Conservation (phyloP, 2,113 vertebrate genomes). For the Martes martes region DNA sequence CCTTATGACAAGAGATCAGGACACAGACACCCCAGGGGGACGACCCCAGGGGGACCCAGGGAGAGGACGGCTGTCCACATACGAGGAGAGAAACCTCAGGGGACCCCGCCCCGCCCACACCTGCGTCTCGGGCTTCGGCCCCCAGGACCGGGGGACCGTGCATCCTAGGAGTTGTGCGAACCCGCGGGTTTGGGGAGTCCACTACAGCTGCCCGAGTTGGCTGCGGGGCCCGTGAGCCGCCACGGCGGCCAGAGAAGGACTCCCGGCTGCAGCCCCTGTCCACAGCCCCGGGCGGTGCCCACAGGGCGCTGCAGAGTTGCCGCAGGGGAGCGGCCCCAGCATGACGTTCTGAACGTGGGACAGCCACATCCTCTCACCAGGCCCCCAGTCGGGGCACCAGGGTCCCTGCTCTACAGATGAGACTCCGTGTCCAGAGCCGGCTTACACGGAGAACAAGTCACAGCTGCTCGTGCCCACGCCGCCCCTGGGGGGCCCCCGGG, state of each 20-base stretch:
- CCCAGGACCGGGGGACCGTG: not conserved
- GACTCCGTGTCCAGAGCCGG: not conserved
- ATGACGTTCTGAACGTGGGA: not conserved
- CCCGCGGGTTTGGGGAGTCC: accelerated
- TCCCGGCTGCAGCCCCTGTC: not conserved
- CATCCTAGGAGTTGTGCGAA: not conserved
- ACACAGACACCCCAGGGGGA: not conserved
- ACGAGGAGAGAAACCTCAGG: accelerated
- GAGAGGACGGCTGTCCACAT: accelerated
- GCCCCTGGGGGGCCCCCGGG: not conserved
- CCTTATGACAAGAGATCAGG: not conserved
- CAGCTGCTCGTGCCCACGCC: accelerated
- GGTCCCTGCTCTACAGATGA: too few relatives aligned
- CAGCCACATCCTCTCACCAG: not conserved
- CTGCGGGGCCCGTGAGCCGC: accelerated
- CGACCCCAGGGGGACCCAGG: not conserved
- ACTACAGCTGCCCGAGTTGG: not conserved
- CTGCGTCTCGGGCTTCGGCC: not conserved
- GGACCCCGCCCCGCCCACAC: accelerated
- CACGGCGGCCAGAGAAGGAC: not conserved
- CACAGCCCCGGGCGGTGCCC: accelerated
- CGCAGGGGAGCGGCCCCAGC: not conserved
- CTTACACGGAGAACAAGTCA: accelerated
- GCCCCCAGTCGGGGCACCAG: not conserved
- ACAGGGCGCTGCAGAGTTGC: not conserved